A percentile compares a stretch with the other conserved stretches of the same genome.
Conservation (phyloP, 2,797 vertebrate genomes). For the Eulemur albifrons region DNA sequence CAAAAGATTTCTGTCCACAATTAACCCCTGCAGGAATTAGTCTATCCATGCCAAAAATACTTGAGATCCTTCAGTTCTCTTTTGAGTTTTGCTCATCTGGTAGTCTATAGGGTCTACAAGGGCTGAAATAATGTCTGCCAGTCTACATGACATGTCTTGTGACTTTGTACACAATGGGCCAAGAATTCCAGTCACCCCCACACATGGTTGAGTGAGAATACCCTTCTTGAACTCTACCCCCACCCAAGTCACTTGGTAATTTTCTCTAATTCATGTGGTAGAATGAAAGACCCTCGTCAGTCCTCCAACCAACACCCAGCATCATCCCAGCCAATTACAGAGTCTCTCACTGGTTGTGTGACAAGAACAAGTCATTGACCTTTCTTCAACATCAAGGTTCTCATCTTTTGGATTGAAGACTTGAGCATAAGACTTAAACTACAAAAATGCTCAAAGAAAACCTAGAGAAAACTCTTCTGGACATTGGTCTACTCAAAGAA, state of each 20-base stretch:
- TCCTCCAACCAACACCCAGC: neutral
- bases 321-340: too few relatives aligned
- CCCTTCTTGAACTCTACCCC: neutral
- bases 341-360: neutral
- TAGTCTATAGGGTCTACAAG: neutral
- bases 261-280: neutral
- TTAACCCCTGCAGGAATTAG: neutral
- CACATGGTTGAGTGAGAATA: neutral
- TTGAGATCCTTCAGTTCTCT: neutral
- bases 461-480: neutral
- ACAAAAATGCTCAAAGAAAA: neutral
- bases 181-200: neutral
- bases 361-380: neutral
- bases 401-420: neutral
- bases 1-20: neutral
- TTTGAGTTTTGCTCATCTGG: neutral
- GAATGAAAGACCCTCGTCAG: neutral
- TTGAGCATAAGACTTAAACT: neutral
- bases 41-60: neutral
- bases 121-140: neutral
- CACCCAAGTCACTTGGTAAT: neutral
- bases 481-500: neutral
- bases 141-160: neutral
- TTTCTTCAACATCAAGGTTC: neutral
- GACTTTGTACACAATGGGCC: neutral